Evolutionary conservation across 1,140 invertebrate species (phyloP).

Genomic region (Pomacea maculata): DNA sequence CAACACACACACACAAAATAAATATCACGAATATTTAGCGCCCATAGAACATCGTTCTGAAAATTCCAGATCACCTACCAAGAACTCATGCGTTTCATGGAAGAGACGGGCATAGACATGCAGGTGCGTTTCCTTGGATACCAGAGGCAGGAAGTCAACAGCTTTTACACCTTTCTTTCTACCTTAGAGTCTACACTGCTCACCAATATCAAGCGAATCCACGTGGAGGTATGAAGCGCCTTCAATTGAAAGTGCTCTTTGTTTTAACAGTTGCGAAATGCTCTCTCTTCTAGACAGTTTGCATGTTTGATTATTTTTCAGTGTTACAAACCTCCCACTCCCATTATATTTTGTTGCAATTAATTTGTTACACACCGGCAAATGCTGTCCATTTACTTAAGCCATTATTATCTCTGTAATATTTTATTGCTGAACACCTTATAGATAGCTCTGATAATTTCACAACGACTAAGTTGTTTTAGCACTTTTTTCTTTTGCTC

Average conservation of each 20-base stretch:
- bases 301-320: too few species aligned
- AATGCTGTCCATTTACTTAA: too few species aligned
- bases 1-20: neutral
- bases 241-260: neutral
- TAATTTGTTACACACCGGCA: too few species aligned
- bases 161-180: conserved; percentile 49
- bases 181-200: conserved; percentile 52
- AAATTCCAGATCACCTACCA: conserved; percentile 50
- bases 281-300: too few species aligned
- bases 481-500: too few species aligned
- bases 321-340: too few species aligned
- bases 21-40: neutral
- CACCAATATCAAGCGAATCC: conserved; percentile 54
- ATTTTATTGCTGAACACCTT: too few species aligned
- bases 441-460: too few species aligned
- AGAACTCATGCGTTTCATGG: conserved; percentile 54
- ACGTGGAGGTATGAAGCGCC: conserved; percentile 46
- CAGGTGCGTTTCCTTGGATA: conserved; percentile 57
- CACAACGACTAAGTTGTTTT: too few species aligned
- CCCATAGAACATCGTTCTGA: neutral
- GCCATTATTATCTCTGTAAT: too few species aligned
- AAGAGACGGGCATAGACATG: conserved; percentile 50
- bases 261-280: too few species aligned
- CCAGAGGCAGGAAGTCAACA: conserved; percentile 48
- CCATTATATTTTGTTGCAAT: too few species aligned